Percentiles rank a stretch among this genome's conserved stretches.
Conservation (phyloP, 2,797 vertebrate species). For the Sebastes iracundus region DNA sequence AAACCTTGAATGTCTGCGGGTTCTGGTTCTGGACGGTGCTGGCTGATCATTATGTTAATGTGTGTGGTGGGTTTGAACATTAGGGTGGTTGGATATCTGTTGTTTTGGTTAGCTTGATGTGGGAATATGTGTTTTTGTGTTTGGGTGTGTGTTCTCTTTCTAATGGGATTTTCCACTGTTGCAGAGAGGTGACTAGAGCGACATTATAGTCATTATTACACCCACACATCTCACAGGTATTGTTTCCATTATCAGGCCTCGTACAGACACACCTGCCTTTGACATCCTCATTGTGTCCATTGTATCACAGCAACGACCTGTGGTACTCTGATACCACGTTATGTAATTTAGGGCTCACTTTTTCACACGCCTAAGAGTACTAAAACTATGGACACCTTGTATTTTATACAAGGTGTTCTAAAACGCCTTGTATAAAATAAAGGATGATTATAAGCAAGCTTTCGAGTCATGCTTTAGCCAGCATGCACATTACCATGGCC, state of each 20-base stretch:
- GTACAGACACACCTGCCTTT: slow-evolving; percentile 56
- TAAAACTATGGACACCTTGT: too few relatives aligned
- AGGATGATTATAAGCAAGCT: neutral
- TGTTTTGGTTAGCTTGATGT: slow-evolving; percentile 22
- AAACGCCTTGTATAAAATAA: neutral
- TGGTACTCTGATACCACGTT: neutral
- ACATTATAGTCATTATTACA: slow-evolving; percentile 28
- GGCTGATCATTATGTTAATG: neutral
- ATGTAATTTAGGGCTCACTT: slow-evolving; percentile 18
- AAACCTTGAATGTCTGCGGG: neutral
- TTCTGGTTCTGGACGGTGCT: neutral
- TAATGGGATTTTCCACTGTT: slow-evolving; percentile 58
- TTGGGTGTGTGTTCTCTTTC: neutral
- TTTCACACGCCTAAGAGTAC: slow-evolving; percentile 1
- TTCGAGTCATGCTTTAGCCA: too few relatives aligned
- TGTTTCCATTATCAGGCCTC: slow-evolving; percentile 38
- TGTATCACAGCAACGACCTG: neutral
- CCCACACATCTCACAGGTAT: slow-evolving; percentile 39
- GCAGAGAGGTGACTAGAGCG: neutral
- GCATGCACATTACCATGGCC: too few relatives aligned
- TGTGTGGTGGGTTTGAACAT: slow-evolving; percentile 22
- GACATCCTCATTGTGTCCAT: slow-evolving; percentile 25
- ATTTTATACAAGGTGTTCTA: too few relatives aligned
- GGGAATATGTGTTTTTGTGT: neutral
- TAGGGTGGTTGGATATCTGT: neutral